Percentiles rank a stretch among this genome's conserved stretches.
phyloP scores from a whole-genome alignment of 1,140 invertebrate species.

The Achatina immaculata region DNA sequence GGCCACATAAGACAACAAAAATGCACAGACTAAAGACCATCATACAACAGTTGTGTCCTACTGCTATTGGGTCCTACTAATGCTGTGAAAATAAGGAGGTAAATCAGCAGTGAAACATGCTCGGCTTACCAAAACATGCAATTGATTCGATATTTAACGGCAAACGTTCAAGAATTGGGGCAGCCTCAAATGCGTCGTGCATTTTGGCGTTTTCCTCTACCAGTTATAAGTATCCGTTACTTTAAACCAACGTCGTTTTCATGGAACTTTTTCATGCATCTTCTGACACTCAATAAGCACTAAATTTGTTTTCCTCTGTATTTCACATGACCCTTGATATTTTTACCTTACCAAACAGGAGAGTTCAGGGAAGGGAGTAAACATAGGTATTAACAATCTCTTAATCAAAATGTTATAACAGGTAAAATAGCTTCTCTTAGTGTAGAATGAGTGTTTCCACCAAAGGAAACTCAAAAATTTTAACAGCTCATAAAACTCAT shows the following conservation, averaged over 20 bases:
- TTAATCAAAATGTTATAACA: too few species aligned
- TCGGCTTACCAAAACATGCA: conserved; percentile 85
- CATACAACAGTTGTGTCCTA: too few species aligned
- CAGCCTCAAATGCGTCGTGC: conserved; percentile 89
- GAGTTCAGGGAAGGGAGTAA: not conserved
- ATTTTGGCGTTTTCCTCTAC: conserved; percentile 71
- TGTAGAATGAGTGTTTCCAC: too few species aligned
- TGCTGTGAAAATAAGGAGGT: too few species aligned
- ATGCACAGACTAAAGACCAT: too few species aligned
- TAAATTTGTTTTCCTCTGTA: not conserved
- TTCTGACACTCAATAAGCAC: not conserved
- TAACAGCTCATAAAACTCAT: too few species aligned
- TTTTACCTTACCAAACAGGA: not conserved
- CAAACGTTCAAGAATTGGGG: conserved; percentile 82
- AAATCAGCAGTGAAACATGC: too few species aligned
- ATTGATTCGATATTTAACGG: conserved; percentile 91
- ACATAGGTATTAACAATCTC: too few species aligned
- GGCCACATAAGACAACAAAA: too few species aligned
- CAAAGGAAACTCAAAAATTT: too few species aligned
- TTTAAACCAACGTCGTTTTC: not conserved
- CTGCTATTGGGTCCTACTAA: too few species aligned
- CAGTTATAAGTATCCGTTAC: not conserved
- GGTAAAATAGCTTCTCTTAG: too few species aligned
- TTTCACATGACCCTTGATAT: conserved; percentile 39
- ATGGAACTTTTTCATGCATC: not conserved